phyloP scores from a whole-genome alignment of 2,113 vertebrate species.

The Laticauda colubrina region DNA sequence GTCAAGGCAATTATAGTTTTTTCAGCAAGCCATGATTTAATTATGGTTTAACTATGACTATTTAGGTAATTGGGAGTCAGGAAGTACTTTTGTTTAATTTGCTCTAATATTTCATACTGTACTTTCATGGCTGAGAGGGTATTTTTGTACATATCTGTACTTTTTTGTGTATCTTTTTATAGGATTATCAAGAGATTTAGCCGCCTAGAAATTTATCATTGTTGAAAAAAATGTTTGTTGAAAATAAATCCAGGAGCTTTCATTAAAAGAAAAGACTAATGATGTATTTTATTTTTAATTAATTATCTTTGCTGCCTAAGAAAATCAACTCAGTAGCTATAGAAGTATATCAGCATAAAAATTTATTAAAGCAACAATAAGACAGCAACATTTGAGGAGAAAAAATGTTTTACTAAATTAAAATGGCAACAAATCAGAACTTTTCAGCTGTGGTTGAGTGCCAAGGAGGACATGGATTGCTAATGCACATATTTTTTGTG shows the following conservation, averaged over 20 bases:
- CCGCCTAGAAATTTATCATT: not conserved
- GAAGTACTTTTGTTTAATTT: not conserved
- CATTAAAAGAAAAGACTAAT: not conserved
- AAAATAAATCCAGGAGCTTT: not conserved
- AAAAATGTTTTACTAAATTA: not conserved
- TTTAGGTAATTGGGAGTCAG: not conserved
- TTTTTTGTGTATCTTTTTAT: not conserved
- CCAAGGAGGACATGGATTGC: not conserved
- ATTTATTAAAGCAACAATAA: not conserved
- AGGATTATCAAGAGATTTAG: not conserved
- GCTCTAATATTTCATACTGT: not conserved
- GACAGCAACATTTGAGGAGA: not conserved
- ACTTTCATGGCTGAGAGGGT: not conserved
- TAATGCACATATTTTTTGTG: not conserved
- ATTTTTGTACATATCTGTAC: not conserved
- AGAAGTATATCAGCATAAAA: not conserved
- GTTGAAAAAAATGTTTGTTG: not conserved
- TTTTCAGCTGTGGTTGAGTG: not conserved
- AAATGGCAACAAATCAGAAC: not conserved
- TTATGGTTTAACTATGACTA: not conserved
- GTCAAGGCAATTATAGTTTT: not conserved
- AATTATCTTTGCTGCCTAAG: not conserved
- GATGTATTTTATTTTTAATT: not conserved
- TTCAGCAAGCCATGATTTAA: not conserved
- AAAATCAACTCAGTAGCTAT: not conserved